These are phyloP conservation scores for Carettochelys insculpta DNA, from an alignment of 2,113 vertebrate species.

Conservation along the genomic window DNA sequence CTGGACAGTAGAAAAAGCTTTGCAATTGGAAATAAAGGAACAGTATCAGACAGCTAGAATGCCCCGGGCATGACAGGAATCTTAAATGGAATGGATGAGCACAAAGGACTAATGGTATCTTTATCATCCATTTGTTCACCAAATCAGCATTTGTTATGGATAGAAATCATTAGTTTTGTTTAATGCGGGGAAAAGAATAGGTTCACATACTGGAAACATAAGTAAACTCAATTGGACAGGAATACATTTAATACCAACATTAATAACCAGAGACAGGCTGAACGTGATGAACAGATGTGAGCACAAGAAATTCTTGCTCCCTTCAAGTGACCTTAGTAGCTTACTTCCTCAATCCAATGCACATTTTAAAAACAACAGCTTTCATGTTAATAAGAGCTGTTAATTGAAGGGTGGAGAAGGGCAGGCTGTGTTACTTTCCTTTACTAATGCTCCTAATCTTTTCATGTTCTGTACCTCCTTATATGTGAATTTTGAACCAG, in stretches of 20 bases:
- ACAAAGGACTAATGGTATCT: slow-evolving; percentile 51
- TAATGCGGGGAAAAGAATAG: slow-evolving; percentile 41
- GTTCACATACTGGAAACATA: slow-evolving; percentile 40
- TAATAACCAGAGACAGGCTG: slow-evolving; percentile 51
- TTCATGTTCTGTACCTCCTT: slow-evolving; percentile 1
- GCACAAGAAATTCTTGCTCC: slow-evolving; percentile 38
- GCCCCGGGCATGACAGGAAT: slow-evolving; percentile 55
- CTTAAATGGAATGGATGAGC: slow-evolving; percentile 50
- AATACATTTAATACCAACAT: slow-evolving; percentile 56
- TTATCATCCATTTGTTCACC: slow-evolving; percentile 50
- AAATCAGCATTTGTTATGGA: slow-evolving; percentile 36
- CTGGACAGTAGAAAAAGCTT: slow-evolving; percentile 35
- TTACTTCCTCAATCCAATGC: slow-evolving; percentile 35
- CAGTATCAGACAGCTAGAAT: slow-evolving; percentile 39
- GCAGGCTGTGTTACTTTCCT: slow-evolving; percentile 47
- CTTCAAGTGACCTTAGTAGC: slow-evolving; percentile 41
- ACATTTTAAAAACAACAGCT: slow-evolving; percentile 19
- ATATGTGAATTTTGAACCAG: background rate
- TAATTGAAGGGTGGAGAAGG: background rate
- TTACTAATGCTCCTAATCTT: slow-evolving; percentile 38
- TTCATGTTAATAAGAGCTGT: slow-evolving; percentile 70
- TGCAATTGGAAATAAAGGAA: slow-evolving; percentile 55
- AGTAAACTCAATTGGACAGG: slow-evolving; percentile 42
- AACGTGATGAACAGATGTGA: slow-evolving; percentile 40
- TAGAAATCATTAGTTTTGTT: slow-evolving; percentile 62